phyloP scores from a whole-genome alignment of 1,140 invertebrate genomes.

The Octopus bimaculoides region DNA sequence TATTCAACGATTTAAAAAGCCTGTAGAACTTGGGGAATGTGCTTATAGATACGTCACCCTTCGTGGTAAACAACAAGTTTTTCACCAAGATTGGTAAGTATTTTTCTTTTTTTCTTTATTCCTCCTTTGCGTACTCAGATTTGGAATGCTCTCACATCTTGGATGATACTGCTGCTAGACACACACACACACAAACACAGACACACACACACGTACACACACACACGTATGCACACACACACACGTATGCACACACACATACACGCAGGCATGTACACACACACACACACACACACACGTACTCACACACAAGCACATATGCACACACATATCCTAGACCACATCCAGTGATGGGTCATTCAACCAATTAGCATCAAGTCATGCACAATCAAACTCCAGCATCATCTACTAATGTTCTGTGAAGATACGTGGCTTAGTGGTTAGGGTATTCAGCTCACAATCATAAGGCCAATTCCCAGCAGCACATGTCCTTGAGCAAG shows the following conservation, averaged over 20 bases:
- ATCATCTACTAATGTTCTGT: no score
- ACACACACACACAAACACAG: background rate
- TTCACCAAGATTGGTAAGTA: background rate
- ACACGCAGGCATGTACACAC: background rate
- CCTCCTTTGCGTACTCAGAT: no score
- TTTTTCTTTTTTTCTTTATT: background rate
- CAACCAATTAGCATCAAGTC: no score
- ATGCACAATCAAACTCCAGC: no score
- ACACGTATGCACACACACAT: no score
- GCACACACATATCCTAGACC: no score
- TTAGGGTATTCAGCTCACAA: no score
- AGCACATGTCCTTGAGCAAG: no score
- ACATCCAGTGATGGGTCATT: no score
- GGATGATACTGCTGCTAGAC: background rate
- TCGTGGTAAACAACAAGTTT: background rate
- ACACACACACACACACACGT: background rate
- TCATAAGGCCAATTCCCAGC: no score
- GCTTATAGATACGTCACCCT: background rate
- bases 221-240: background rate
- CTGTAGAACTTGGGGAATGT: background rate
- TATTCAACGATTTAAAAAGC: background rate
- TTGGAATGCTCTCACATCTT: no score
- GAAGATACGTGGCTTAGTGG: no score
- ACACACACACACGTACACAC: background rate
- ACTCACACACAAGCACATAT: background rate